Evolutionary conservation across 2,797 vertebrate species (phyloP).

Genomic region (Okamejei kenojei): DNA sequence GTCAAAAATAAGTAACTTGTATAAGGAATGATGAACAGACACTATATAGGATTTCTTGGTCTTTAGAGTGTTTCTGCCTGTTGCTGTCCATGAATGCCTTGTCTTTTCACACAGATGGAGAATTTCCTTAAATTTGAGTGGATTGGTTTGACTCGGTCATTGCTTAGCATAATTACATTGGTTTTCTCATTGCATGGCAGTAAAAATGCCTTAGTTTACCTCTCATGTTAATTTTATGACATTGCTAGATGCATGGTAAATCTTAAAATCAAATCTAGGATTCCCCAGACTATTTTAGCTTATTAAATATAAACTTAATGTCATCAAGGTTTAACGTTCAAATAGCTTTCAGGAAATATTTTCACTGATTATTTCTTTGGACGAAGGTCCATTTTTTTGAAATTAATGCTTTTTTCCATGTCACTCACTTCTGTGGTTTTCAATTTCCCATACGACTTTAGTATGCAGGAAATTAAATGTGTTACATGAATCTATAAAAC

Average conservation of each 20-base stretch:
- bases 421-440: not conserved
- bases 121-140: not conserved
- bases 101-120: not conserved
- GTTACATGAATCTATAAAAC: not conserved
- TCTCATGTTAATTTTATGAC: not conserved
- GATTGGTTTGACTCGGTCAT: not conserved
- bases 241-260: not conserved
- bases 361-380: not conserved
- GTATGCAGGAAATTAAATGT: not conserved
- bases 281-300: not conserved
- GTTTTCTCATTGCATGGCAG: not conserved
- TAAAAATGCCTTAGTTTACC: not conserved
- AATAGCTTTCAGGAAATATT: conserved; percentile 2
- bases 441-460: not conserved
- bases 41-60: not conserved
- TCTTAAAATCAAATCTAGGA: not conserved
- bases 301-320: conserved; percentile 22
- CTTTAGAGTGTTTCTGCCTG: not conserved
- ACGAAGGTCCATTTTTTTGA: not conserved
- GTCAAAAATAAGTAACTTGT: not conserved
- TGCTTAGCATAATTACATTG: not conserved
- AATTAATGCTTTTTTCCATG: not conserved
- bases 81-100: not conserved
- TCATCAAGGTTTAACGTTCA: not conserved
- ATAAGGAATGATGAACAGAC: not conserved